phyloP scores from a whole-genome alignment of 2,113 vertebrate species.

The Mus pahari region DNA sequence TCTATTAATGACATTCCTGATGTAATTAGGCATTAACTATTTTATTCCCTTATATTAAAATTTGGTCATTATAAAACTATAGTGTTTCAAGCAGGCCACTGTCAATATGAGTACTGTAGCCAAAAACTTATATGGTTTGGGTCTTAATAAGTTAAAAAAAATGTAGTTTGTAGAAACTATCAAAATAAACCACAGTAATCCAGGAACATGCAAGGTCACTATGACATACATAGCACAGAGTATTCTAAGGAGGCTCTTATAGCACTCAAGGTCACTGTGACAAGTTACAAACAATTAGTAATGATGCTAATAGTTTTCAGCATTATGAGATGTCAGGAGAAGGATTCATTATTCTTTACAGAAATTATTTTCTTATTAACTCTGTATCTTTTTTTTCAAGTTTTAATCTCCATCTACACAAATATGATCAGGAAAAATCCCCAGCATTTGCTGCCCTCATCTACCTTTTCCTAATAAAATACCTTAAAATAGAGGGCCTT shows the following conservation, averaged over 20 bases:
- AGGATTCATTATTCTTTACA: slow-evolving; percentile 18
- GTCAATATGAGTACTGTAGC: slow-evolving; percentile 27
- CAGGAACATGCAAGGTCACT: background rate
- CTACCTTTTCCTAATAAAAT: background rate
- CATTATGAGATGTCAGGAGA: slow-evolving; percentile 24
- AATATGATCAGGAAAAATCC: background rate
- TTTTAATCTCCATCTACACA: background rate
- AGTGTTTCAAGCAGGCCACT: slow-evolving; percentile 41
- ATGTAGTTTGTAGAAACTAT: background rate
- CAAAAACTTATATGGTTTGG: slow-evolving; percentile 66
- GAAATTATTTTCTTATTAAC: background rate
- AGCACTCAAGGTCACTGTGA: background rate
- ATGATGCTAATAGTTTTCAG: background rate
- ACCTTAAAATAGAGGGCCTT: slow-evolving; percentile 40
- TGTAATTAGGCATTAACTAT: slow-evolving; percentile 7
- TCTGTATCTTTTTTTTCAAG: background rate
- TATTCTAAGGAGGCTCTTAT: background rate
- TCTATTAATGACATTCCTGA: slow-evolving; percentile 57
- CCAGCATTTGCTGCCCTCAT: background rate
- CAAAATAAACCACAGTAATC: background rate
- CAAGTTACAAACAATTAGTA: background rate
- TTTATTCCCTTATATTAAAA: slow-evolving; percentile 42
- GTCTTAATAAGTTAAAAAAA: background rate
- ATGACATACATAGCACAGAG: background rate
- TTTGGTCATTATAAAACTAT: slow-evolving; percentile 6